Conservation (phyloP, 2,113 vertebrate genomes). For the Silurus glanis region DNA sequence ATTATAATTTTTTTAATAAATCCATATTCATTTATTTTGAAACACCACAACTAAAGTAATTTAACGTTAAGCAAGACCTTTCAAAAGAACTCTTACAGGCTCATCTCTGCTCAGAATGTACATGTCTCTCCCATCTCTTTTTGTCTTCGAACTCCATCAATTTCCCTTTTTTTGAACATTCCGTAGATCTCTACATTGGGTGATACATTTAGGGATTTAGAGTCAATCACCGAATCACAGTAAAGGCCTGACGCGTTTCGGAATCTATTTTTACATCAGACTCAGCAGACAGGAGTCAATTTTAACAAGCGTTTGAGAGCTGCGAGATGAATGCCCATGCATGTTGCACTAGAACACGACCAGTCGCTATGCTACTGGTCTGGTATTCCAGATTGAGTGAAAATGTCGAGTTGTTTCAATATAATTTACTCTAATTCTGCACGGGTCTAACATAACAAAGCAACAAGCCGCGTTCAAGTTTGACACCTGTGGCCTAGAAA, state of each 20-base stretch:
- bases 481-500: not conserved
- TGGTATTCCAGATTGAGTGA: not conserved
- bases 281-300: not conserved
- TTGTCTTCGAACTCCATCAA: not conserved
- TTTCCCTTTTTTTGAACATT: not conserved
- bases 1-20: not conserved
- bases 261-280: slow-evolving; percentile 6
- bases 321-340: not conserved
- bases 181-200: not conserved
- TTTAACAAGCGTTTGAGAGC: not conserved
- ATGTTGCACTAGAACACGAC: not conserved
- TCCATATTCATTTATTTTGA: not conserved
- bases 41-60: not conserved
- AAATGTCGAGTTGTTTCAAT: not conserved
- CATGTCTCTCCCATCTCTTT: not conserved
- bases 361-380: not conserved
- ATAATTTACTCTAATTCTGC: not conserved
- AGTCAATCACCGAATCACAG: not conserved
- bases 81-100: not conserved
- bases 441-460: not conserved
- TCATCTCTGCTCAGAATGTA: not conserved
- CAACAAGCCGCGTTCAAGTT: not conserved
- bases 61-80: not conserved
- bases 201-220: not conserved
- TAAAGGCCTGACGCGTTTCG: not conserved